Evolutionary conservation across 1,140 invertebrate genomes (phyloP).

Genomic region (Heterodera carotae): DNA sequence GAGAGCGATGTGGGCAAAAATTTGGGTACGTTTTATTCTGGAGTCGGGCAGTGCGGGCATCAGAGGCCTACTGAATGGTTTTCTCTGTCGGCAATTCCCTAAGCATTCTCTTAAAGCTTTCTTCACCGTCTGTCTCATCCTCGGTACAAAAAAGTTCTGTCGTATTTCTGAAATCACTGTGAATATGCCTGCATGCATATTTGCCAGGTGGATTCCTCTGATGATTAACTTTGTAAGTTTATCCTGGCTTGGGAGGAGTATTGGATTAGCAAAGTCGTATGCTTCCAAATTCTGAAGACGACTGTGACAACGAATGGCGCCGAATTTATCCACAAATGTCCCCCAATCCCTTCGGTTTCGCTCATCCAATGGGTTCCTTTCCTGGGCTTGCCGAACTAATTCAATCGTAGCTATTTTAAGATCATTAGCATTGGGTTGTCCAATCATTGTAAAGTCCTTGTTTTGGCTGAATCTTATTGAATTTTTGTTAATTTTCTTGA

Average conservation of each 20-base stretch:
- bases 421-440: not conserved
- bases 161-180: not conserved
- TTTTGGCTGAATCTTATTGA: too few species aligned
- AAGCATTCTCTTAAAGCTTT: not conserved
- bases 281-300: not conserved
- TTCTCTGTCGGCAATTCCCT: not conserved
- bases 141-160: not conserved
- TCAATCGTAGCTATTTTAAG: not conserved
- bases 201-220: not conserved
- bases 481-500: fast-evolving
- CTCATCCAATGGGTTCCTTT: not conserved
- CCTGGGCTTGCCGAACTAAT: constrained; percentile 6
- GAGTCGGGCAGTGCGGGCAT: constrained; percentile 8
- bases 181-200: not conserved
- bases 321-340: not conserved
- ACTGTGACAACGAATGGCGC: not conserved
- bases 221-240: not conserved
- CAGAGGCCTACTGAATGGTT: not conserved
- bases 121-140: not conserved
- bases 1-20: not conserved
- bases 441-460: not conserved
- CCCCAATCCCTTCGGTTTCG: not conserved
- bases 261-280: constrained; percentile 9
- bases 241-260: not conserved
- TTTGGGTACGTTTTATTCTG: not conserved